These are phyloP conservation scores for Brachypterus glaber DNA, from an alignment of 2,888 invertebrate genomes.

Conservation along the genomic window DNA sequence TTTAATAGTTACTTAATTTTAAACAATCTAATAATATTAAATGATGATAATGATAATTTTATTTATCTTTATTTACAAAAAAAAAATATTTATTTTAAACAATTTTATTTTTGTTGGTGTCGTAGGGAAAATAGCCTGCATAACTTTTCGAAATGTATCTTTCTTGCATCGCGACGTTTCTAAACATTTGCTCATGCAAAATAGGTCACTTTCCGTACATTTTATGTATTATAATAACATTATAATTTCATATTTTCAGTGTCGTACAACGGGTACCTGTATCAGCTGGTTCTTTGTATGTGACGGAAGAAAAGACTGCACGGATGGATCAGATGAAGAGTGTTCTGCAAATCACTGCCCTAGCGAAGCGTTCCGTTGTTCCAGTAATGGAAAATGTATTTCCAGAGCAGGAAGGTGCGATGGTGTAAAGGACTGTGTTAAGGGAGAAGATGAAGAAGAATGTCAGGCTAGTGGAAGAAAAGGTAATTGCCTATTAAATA, in stretches of 20 bases:
- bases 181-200: no score
- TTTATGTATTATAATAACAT: no score
- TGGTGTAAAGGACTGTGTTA: constrained; percentile 65
- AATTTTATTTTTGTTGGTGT: no score
- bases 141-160: no score
- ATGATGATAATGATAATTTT: no score
- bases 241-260: constrained; percentile 52
- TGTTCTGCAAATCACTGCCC: constrained; percentile 61
- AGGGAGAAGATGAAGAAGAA: constrained; percentile 49
- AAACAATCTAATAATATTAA: no score
- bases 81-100: no score
- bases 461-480: constrained; percentile 33
- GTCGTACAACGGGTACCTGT: constrained; percentile 74
- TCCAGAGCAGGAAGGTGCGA: constrained; percentile 75
- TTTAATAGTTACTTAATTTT: no score
- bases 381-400: constrained; percentile 59
- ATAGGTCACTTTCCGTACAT: no score
- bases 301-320: constrained; percentile 75
- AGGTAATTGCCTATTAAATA: constrained; percentile 7
- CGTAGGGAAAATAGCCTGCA: no score
- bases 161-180: no score
- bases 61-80: no score
- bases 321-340: constrained; percentile 80
- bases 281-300: constrained; percentile 92
- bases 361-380: constrained; percentile 61